Conservation (phyloP, 2,797 vertebrate genomes). For the Channallabes apus region DNA sequence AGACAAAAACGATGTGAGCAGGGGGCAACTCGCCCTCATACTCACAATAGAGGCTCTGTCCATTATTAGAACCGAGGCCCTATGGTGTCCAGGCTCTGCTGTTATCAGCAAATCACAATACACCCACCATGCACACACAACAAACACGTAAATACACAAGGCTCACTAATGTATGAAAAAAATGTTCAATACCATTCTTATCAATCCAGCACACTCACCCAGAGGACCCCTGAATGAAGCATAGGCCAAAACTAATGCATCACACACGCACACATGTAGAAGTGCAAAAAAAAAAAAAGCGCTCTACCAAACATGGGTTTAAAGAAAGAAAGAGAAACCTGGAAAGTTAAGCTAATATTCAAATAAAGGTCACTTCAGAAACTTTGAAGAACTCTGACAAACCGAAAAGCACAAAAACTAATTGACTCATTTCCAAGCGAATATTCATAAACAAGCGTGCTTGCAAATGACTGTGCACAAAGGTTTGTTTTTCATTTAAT, state of each 20-base stretch:
- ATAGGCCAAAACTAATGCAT: constrained; percentile 57
- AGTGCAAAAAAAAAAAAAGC: neutral
- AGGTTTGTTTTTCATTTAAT: constrained; percentile 41
- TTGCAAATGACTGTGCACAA: constrained; percentile 50
- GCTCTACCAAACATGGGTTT: neutral
- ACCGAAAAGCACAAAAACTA: constrained; percentile 50
- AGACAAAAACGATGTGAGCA: constrained; percentile 48
- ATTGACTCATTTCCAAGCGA: constrained; percentile 64
- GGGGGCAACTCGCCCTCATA: constrained; percentile 54
- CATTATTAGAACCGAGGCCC: constrained; percentile 59
- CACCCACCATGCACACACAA: constrained; percentile 47
- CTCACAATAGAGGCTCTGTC: constrained; percentile 63
- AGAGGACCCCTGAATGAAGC: constrained; percentile 66
- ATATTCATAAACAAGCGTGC: constrained; percentile 62
- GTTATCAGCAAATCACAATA: constrained; percentile 69
- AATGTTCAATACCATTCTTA: constrained; percentile 71
- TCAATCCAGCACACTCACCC: constrained; percentile 73
- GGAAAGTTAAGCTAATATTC: neutral
- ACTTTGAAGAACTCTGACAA: constrained; percentile 2
- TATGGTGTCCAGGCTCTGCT: constrained; percentile 65
- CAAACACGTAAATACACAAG: constrained; percentile 53
- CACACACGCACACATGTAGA: constrained; percentile 11
- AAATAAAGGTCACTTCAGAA: constrained; percentile 1
- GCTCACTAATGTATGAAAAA: constrained; percentile 57
- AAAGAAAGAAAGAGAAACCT: neutral